Conservation (phyloP, 1,140 invertebrate genomes). For the Ceratina japonica region DNA sequence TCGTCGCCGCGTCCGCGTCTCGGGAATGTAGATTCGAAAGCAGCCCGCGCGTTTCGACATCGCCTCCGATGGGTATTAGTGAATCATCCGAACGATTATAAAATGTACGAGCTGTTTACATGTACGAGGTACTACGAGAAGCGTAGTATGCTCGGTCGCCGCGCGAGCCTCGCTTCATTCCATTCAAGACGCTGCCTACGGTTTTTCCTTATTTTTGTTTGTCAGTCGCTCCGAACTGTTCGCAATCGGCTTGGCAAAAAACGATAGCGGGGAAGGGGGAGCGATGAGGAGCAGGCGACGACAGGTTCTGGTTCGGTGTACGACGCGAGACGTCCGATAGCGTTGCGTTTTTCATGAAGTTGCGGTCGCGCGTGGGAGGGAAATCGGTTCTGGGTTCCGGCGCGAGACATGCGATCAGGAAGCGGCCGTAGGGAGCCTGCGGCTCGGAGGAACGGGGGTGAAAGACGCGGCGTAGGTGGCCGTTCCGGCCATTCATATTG, state of each 20-base stretch:
- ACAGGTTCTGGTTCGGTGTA: constrained; percentile 5
- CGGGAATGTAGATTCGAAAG: constrained; percentile 1
- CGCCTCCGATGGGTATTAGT: neutral
- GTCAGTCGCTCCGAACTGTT: no score
- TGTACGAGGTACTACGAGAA: neutral
- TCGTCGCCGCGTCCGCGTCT: neutral
- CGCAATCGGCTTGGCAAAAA: no score
- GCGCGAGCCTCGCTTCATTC: neutral
- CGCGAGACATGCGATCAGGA: constrained; percentile 47
- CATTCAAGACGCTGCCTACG: neutral
- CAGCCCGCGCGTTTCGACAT: neutral
- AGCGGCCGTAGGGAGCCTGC: neutral
- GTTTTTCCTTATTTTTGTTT: neutral
- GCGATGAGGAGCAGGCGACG: no score
- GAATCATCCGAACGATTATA: constrained; percentile 5
- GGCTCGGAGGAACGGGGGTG: constrained; percentile 11
- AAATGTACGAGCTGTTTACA: neutral
- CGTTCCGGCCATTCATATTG: constrained; percentile 46
- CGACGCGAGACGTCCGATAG: neutral
- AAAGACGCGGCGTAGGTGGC: constrained; percentile 13
- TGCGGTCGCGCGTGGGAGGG: constrained; percentile 25
- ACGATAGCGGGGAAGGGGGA: no score
- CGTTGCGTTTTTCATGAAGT: constrained; percentile 35
- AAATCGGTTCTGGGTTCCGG: constrained; percentile 6
- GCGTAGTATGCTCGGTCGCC: neutral